Base-by-base conservation (phyloP, 2,113 vertebrate genomes). In the Myrmecobius fasciatus region DNA sequence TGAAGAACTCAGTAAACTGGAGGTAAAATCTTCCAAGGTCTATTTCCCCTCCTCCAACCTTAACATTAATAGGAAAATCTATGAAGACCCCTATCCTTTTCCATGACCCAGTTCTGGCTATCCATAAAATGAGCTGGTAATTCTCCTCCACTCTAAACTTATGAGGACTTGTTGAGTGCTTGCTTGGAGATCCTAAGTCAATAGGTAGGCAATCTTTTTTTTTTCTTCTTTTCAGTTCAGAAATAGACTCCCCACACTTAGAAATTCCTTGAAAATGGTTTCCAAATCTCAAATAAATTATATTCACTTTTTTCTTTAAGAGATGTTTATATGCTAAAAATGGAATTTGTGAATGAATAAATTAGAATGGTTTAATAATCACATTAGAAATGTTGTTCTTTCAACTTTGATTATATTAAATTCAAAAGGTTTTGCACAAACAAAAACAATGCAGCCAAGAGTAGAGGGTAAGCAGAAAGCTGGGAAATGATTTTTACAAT, bases 1-100 rank as follows among this genome's bases (percentile, higher is more conserved):
- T 28, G 46, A 94, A 96, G 97, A 98, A 97, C 94, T 93, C 36
- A 52, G 51, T 53, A 91, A 25, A 36, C 89, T 91, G 67, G 67
- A 95, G 89, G 2, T 0, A 93, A 91, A 53, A 3, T 60, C 36
- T 22, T 89, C 47, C 36, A 91, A 10, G 89, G 17, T 10, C 53
- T 60, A 51, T 90, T 88, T 95, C 67, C 56, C 43, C 7, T 93
- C 67, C 36, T 83, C 20, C 20, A 83, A 26, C 1, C 17, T n/a
- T 43, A 83, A 83, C 43, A 43, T 43, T 83, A 43, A 83, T 17
- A 83, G 7, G 20, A 17, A 43, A 83, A 43, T 43, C 20, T 83
- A 43, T 43, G 67, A 83, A 75, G 67, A 22, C 20, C 20, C 22
- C 67, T 83, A 83, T 22, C 36, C 6, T 83, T 43, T 1, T 83